Conservation (phyloP, 2,797 vertebrate species). For the Enteromius afrohamiltoni region DNA sequence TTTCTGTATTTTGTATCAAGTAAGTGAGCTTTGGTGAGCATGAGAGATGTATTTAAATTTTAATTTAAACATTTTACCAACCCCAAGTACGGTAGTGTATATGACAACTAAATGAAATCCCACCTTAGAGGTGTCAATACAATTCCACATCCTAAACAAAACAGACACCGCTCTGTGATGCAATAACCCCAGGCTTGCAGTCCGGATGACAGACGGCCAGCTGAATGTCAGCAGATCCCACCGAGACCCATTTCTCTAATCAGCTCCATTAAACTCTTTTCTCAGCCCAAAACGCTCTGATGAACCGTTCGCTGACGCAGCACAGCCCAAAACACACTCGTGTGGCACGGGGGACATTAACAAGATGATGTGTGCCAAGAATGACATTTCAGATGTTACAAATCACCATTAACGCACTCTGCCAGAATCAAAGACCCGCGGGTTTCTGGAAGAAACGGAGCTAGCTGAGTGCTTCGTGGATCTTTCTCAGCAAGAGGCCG, state of each 20-base stretch:
- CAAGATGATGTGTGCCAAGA: conserved; percentile 30
- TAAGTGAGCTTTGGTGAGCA: not conserved
- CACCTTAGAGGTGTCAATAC: not conserved
- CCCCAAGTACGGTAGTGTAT: not conserved
- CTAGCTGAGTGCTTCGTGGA: not conserved
- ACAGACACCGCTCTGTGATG: conserved; percentile 24
- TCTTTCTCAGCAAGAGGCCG: not conserved
- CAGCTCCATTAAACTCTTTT: conserved; percentile 17
- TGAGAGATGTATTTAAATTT: not conserved
- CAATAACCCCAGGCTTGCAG: conserved; percentile 57
- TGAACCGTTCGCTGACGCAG: conserved; percentile 14
- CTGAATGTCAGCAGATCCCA: conserved; percentile 30
- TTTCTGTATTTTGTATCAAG: not conserved
- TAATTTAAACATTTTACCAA: not conserved
- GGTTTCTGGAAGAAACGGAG: conserved; percentile 17
- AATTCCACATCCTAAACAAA: conserved; percentile 3
- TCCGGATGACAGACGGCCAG: conserved; percentile 63
- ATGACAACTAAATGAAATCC: not conserved
- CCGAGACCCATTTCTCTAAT: conserved; percentile 43
- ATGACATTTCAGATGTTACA: conserved; percentile 23
- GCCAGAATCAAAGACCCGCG: conserved; percentile 33
- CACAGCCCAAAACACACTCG: conserved; percentile 27
- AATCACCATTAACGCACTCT: conserved; percentile 33
- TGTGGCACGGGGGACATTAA: not conserved
- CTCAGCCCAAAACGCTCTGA: conserved; percentile 2